phyloP scores from a whole-genome alignment of 1,140 invertebrate species.

The Hylaeus anthracinus region DNA sequence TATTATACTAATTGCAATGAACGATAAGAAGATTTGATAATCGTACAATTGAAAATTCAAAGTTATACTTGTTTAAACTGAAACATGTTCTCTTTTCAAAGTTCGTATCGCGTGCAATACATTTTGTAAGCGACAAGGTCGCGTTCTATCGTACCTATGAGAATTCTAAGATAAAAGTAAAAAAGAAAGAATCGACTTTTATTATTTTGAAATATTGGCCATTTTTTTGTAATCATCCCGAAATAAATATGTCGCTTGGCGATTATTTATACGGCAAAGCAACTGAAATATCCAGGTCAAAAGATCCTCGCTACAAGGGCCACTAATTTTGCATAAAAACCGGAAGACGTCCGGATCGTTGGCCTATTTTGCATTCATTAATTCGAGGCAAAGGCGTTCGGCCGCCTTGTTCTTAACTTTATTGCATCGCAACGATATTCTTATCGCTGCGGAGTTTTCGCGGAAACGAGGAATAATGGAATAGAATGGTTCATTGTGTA shows the following conservation, averaged over 20 bases:
- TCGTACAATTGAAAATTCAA: neutral
- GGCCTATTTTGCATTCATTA: slow-evolving; percentile 40
- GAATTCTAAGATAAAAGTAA: neutral
- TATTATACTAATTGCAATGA: neutral
- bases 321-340: neutral
- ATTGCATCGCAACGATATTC: slow-evolving; percentile 37
- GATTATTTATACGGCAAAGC: too few relatives aligned
- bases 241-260: neutral
- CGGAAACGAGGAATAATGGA: slow-evolving; percentile 52
- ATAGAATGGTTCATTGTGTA: slow-evolving; percentile 56
- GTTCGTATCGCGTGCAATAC: neutral
- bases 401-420: slow-evolving; percentile 35
- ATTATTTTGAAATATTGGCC: too few relatives aligned
- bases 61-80: neutral
- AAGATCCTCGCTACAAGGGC: too few relatives aligned
- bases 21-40: neutral
- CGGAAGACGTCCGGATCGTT: neutral
- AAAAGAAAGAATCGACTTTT: too few relatives aligned
- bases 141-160: neutral
- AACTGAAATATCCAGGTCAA: too few relatives aligned
- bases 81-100: neutral
- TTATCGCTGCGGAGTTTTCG: slow-evolving; percentile 35
- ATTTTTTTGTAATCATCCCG: too few relatives aligned
- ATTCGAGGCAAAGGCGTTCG: slow-evolving; percentile 3
- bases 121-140: neutral